Evolutionary conservation across 2,888 invertebrate species (phyloP).

Genomic region (Hofmannophila pseudospretella): DNA sequence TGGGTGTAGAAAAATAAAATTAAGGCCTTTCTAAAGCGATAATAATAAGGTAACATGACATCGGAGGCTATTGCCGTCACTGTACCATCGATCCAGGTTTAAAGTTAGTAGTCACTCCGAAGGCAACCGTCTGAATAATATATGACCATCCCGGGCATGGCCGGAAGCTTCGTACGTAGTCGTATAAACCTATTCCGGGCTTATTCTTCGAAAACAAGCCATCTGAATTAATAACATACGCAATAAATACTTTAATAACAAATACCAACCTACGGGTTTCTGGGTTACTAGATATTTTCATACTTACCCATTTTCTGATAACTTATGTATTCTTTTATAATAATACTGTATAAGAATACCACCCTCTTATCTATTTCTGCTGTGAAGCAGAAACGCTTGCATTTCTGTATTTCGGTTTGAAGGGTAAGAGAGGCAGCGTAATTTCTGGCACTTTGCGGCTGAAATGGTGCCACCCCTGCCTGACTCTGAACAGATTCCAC

Average conservation of each 20-base stretch:
- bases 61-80: constrained; percentile 6
- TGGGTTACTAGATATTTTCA: not conserved
- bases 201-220: constrained; percentile 44
- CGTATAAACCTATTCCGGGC: constrained; percentile 50
- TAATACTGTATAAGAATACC: too few species aligned
- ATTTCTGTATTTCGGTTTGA: too few species aligned
- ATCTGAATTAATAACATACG: constrained; percentile 11
- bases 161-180: constrained; percentile 40
- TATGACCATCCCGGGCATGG: constrained; percentile 43
- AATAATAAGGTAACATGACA: too few species aligned
- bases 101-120: constrained; percentile 52
- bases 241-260: constrained; percentile 29
- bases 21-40: too few species aligned
- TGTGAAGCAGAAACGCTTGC: too few species aligned
- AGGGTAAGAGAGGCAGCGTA: too few species aligned
- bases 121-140: constrained; percentile 61
- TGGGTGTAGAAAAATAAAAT: too few species aligned
- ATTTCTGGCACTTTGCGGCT: too few species aligned
- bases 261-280: not conserved
- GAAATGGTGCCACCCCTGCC: too few species aligned
- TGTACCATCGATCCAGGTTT: constrained; percentile 50
- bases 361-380: too few species aligned
- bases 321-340: too few species aligned
- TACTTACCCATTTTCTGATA: not conserved
- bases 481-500: too few species aligned